phyloP scores from a whole-genome alignment of 2,888 invertebrate species.

The Rambutsinella grinnellia region DNA sequence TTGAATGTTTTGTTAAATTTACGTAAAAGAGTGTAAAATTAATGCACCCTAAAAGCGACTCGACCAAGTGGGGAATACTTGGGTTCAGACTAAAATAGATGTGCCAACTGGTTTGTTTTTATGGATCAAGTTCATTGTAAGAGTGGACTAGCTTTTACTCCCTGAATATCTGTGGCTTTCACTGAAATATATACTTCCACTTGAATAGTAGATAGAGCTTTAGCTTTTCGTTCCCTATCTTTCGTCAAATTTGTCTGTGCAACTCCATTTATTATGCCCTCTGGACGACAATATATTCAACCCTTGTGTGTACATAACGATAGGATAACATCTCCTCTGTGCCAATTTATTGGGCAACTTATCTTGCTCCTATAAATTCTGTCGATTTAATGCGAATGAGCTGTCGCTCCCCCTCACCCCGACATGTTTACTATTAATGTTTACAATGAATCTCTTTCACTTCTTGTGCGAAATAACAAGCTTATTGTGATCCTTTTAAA shows the following conservation, averaged over 20 bases:
- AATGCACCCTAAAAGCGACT: too few relatives aligned
- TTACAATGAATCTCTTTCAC: conserved; percentile 11
- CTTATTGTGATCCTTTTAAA: neutral
- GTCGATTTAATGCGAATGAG: conserved; percentile 44
- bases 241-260: conserved; percentile 63
- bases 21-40: too few relatives aligned
- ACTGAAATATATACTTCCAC: conserved; percentile 49
- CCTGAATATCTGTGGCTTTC: conserved; percentile 31
- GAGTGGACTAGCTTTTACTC: too few relatives aligned
- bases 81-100: too few relatives aligned
- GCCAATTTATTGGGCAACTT: conserved; percentile 64
- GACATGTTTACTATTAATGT: neutral
- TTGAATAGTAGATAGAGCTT: conserved; percentile 42
- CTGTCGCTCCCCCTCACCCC: neutral
- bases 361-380: conserved; percentile 63
- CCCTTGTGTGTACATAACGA: conserved; percentile 63
- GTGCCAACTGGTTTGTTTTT: too few relatives aligned
- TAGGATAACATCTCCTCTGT: conserved; percentile 63
- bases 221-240: conserved; percentile 44
- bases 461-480: conserved; percentile 9
- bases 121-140: too few relatives aligned
- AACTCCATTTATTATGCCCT: conserved; percentile 63
- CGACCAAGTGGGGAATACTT: too few relatives aligned
- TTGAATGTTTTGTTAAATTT: too few relatives aligned
- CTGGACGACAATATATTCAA: conserved; percentile 62